Evolutionary conservation across 2,797 vertebrate species (phyloP), one percentile per base, ranked within the genome.

Genomic region (Lindbergichthys nudifrons): DNA sequence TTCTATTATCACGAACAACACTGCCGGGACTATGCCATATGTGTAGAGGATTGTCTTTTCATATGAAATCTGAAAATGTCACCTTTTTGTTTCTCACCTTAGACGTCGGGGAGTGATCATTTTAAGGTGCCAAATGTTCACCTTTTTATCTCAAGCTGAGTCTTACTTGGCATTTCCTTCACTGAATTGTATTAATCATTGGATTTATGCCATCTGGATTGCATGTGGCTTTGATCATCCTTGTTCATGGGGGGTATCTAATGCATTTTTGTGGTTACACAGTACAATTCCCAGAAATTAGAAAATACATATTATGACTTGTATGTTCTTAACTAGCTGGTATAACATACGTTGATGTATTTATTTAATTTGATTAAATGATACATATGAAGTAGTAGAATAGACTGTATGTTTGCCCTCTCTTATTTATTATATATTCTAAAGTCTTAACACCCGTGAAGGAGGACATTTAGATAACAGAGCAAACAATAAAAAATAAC

Each of bases 1-100:
- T 70, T 86, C 78, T 89, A 89, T 91, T 92, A 90, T 83, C 83
- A 77, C 58, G 73, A 83, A 53, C 79, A 80, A 70, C 79, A 74
- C 70, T 71, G 72, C 72, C 78, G 54, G 79, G 75, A 73, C 71
- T 71, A 50, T 84, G 67, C 80, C 86, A 88, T 91, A 86, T 88
- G 87, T 72, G 62, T 66, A 48, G 62, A 75, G 83, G 79, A 91
- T 88, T 86, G 65, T 81, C 85, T 75, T 61, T 91, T 75, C 85
- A 89, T 85, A 83, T 69, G 73, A 65, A 84, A 47, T 86, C 63
- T 75, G 61, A 77, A 78, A 87, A 85, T 75, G 71, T 77, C 84
- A 91, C 80, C 83, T 82, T 46, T 26, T 83, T 83, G 65, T 68
- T 88, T 94, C 88, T 93, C 91, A 90, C 89, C 82, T 86, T 65